Conservation (phyloP, 2,113 vertebrate species). For the Xerus inauris region DNA sequence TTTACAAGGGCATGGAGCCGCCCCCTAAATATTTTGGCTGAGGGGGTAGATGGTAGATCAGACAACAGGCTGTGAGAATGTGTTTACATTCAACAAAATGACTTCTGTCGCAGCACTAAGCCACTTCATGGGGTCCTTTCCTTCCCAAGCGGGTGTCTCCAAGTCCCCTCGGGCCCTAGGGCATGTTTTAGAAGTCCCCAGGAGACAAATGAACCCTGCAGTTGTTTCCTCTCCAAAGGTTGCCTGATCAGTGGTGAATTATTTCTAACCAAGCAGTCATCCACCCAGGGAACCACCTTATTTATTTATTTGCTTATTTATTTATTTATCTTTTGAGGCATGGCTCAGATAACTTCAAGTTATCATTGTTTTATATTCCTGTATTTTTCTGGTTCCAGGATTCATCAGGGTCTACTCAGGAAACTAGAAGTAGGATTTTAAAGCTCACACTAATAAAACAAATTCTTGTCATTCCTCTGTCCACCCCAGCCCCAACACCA, state of each 20-base stretch:
- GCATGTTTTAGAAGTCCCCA: background rate
- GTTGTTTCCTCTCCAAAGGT: slow-evolving; percentile 27
- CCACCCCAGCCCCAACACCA: background rate
- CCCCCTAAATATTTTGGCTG: background rate
- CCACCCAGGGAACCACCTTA: background rate
- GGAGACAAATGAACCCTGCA: slow-evolving; percentile 23
- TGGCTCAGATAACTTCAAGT: slow-evolving; percentile 59
- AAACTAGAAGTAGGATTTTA: slow-evolving; percentile 4
- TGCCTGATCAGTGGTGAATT: slow-evolving; percentile 38
- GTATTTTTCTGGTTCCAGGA: slow-evolving; percentile 54
- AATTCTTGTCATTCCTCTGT: background rate
- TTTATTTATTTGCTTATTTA: background rate
- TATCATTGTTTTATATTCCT: slow-evolving; percentile 52
- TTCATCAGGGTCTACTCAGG: slow-evolving; percentile 48
- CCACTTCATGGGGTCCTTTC: background rate
- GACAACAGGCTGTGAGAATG: background rate
- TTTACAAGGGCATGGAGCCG: background rate
- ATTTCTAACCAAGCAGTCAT: slow-evolving; percentile 46
- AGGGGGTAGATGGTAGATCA: background rate
- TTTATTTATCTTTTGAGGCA: slow-evolving; percentile 31
- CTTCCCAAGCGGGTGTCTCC: rapidly evolving
- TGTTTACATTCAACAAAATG: background rate
- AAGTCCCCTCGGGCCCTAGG: too few species aligned
- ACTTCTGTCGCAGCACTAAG: background rate
- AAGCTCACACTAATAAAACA: slow-evolving; percentile 40